Conservation (phyloP, 2,113 vertebrate genomes). For the Pluvialis apricaria region DNA sequence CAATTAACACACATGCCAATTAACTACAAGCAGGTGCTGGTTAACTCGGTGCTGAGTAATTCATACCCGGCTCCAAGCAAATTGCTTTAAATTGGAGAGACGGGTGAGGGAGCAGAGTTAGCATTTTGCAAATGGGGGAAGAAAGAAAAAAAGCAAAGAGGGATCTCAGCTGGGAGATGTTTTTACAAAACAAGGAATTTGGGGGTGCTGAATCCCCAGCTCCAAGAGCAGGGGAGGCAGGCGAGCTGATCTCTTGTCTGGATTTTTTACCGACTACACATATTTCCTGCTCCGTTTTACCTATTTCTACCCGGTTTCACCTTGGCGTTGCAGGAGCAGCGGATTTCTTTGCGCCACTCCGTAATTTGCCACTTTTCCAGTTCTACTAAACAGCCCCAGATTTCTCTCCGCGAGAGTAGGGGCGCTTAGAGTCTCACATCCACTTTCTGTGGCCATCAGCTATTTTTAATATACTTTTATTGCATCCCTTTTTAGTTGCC, state of each 20-base stretch:
- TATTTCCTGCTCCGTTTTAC: background rate
- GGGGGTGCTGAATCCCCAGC: background rate
- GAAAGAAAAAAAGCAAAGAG: background rate
- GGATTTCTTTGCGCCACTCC: background rate
- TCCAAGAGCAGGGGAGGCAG: background rate
- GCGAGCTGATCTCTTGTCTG: background rate
- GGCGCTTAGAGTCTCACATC: background rate
- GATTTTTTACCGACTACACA: background rate
- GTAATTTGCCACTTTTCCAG: background rate
- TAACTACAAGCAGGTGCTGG: constrained; percentile 50
- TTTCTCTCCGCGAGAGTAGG: background rate
- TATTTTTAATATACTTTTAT: background rate
- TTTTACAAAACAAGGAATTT: background rate
- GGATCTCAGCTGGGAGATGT: background rate
- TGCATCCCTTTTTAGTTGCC: background rate
- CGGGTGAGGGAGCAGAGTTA: background rate
- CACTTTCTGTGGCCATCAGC: background rate
- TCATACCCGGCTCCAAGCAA: constrained; percentile 17
- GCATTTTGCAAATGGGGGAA: background rate
- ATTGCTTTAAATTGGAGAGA: constrained; percentile 43
- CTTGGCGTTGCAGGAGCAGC: background rate
- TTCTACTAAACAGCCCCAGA: background rate
- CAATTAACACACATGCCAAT: constrained; percentile 58
- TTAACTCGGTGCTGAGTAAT: constrained; percentile 54
- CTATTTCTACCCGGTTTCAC: background rate